Percentiles rank a stretch among this genome's conserved stretches.
phyloP scores from a whole-genome alignment of 2,888 invertebrate species.

The Brachypterus glaber region DNA sequence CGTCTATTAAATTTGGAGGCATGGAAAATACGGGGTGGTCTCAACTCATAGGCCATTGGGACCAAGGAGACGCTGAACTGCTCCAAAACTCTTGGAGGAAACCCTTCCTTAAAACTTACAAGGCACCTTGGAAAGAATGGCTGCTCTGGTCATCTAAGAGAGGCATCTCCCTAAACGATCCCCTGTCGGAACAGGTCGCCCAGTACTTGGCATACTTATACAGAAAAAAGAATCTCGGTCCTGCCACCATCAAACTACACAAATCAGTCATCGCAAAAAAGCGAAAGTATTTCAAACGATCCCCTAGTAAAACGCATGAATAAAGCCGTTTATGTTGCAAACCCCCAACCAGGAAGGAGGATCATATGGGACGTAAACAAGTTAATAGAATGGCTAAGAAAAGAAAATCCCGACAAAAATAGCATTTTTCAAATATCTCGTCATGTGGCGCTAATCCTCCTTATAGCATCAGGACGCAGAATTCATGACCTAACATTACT shows the following conservation, averaged over 20 bases:
- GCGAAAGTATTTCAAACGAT: conserved; percentile 9
- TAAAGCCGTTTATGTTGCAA: conserved; percentile 15
- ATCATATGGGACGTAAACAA: conserved; percentile 12
- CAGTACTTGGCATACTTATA: conserved; percentile 14
- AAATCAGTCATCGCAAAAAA: conserved; percentile 22
- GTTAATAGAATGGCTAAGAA: conserved; percentile 10
- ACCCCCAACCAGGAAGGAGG: conserved; percentile 7
- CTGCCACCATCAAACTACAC: conserved; percentile 21
- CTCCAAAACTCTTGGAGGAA: conserved; percentile 14
- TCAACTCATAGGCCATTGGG: conserved; percentile 18
- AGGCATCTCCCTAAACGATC: not conserved
- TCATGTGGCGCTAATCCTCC: conserved; percentile 12
- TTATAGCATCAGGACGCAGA: conserved; percentile 15
- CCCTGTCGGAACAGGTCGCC: conserved; percentile 12
- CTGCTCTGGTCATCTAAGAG: not conserved
- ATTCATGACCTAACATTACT: conserved; percentile 16
- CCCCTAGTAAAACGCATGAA: conserved; percentile 18
- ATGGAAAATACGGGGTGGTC: conserved; percentile 26
- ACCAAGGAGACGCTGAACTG: conserved; percentile 14
- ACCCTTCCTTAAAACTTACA: conserved; percentile 17
- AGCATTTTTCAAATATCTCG: conserved; percentile 16
- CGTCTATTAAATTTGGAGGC: conserved; percentile 22
- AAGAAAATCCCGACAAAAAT: not conserved
- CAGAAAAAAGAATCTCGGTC: conserved; percentile 18
- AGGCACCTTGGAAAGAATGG: conserved; percentile 16